A percentile compares a stretch with the other conserved stretches of the same genome.
Conservation (phyloP, 1,140 invertebrate species). For the Caerostris extrusa region DNA sequence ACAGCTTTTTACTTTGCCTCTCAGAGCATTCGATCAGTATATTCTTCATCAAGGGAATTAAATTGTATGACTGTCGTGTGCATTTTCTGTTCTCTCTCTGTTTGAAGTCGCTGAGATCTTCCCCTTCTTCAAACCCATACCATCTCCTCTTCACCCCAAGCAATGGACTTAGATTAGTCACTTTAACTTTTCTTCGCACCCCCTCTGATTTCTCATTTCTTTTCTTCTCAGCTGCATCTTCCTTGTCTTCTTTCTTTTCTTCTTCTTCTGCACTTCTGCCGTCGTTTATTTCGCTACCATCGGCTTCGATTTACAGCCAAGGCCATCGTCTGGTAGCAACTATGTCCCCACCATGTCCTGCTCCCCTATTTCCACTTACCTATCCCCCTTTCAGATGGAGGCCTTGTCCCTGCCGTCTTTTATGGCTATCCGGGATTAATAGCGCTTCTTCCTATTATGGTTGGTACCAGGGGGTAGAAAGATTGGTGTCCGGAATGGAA, state of each 20-base stretch:
- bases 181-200: conserved; percentile 67
- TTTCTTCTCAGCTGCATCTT: background rate
- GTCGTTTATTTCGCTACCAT: conserved; percentile 71
- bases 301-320: conserved; percentile 70
- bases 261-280: conserved; percentile 8
- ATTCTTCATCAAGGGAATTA: conserved; percentile 70
- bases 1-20: background rate
- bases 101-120: background rate
- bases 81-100: background rate
- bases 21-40: background rate
- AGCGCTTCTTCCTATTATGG: conserved; percentile 75
- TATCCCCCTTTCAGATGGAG: conserved; percentile 12
- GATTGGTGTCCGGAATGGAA: background rate
- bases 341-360: conserved; percentile 44
- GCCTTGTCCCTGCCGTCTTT: conserved; percentile 49
- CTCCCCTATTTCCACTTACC: conserved; percentile 41
- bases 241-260: conserved; percentile 7
- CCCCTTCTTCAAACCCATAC: background rate
- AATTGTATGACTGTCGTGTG: conserved; percentile 22
- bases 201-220: conserved; percentile 21
- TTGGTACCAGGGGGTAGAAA: conserved; percentile 25
- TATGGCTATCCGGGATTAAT: conserved; percentile 76
- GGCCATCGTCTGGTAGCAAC: conserved; percentile 59
- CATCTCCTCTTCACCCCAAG: background rate
- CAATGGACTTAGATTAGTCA: conserved; percentile 69